Evolutionary conservation across 2,797 vertebrate species (phyloP).

Genomic region (Hafferia zeledoni): DNA sequence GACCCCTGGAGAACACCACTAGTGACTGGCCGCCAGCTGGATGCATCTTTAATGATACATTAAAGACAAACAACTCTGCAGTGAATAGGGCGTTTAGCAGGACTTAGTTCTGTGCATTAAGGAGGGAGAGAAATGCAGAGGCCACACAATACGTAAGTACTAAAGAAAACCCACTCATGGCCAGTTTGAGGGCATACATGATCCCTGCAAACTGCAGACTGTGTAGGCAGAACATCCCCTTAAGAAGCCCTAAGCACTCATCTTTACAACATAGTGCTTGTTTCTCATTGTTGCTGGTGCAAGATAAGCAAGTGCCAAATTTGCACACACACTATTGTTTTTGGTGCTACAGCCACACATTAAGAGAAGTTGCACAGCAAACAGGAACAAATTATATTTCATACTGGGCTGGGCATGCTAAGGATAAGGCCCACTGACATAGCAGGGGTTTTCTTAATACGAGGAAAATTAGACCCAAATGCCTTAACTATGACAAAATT

Average conservation of each 20-base stretch:
- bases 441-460: slow-evolving; percentile 33
- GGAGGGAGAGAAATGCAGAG: slow-evolving; percentile 37
- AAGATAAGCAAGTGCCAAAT: slow-evolving; percentile 52
- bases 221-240: slow-evolving; percentile 35
- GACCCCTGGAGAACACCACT: no score
- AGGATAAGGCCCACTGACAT: slow-evolving; percentile 28
- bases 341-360: slow-evolving; percentile 18
- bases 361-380: slow-evolving; percentile 13
- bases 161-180: slow-evolving; percentile 34
- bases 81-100: slow-evolving; percentile 36
- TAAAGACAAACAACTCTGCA: background rate
- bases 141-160: background rate
- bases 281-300: slow-evolving; percentile 48
- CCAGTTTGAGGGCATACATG: background rate
- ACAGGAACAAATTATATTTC: background rate
- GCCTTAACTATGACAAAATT: slow-evolving; percentile 19
- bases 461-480: slow-evolving; percentile 51
- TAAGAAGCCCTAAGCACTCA: slow-evolving; percentile 35
- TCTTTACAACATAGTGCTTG: slow-evolving; percentile 5
- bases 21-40: no score
- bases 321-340: background rate
- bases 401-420: slow-evolving; percentile 10
- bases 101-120: slow-evolving; percentile 4
- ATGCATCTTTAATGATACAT: background rate
- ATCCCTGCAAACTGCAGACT: slow-evolving; percentile 39